phyloP scores from a whole-genome alignment of 2,113 vertebrate species.

The Spea multiplicata region DNA sequence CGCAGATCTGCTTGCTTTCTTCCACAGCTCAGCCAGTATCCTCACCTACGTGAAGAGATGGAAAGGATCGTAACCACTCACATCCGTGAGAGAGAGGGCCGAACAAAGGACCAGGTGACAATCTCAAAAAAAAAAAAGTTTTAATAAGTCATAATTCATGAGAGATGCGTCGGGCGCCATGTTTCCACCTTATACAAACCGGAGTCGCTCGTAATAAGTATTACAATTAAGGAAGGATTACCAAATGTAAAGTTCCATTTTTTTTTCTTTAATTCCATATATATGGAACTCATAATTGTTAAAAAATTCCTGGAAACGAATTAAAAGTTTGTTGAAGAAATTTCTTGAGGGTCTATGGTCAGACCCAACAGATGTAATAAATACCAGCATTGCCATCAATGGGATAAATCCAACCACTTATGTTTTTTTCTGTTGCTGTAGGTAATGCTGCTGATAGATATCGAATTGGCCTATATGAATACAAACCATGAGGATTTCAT shows the following conservation, averaged over 20 bases:
- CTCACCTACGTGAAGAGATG: slow-evolving; percentile 94
- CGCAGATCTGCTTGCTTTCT: slow-evolving; percentile 61
- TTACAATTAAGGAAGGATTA: too few relatives aligned
- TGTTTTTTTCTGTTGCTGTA: slow-evolving; percentile 56
- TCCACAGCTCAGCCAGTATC: slow-evolving; percentile 93
- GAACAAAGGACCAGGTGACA: slow-evolving; percentile 89
- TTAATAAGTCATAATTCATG: too few relatives aligned
- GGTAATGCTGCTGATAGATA: slow-evolving; percentile 96
- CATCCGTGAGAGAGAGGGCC: slow-evolving; percentile 92
- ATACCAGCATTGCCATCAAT: not conserved
- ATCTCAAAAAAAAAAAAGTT: not conserved
- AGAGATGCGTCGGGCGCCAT: too few relatives aligned
- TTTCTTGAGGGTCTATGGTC: too few relatives aligned
- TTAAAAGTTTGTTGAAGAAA: too few relatives aligned
- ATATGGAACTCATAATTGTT: too few relatives aligned
- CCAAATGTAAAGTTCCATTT: too few relatives aligned
- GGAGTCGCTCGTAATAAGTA: too few relatives aligned
- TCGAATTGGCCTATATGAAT: slow-evolving; percentile 98
- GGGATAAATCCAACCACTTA: not conserved
- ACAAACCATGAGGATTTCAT: slow-evolving; percentile 99
- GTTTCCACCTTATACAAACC: too few relatives aligned
- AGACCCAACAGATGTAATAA: not conserved
- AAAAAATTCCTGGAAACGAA: too few relatives aligned
- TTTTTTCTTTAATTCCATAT: too few relatives aligned
- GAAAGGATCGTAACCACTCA: slow-evolving; percentile 95